Evolutionary conservation across 2,888 invertebrate genomes (phyloP), one percentile per base, ranked within the genome.

Genomic region (Tetranychus piercei): DNA sequence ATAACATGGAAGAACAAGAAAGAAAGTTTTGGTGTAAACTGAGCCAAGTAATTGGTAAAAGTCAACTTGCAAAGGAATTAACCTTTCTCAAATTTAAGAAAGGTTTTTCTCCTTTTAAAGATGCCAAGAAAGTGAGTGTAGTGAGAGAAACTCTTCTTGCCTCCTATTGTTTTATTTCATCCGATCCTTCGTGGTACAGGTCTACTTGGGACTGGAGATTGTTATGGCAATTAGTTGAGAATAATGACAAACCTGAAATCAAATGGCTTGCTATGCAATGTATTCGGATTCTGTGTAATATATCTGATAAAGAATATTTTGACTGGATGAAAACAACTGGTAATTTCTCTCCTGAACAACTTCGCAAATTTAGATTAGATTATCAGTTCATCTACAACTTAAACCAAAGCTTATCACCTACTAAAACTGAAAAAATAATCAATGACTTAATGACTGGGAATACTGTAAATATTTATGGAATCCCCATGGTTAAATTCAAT

Each of bases 201-300:
- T 55, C 55, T 15, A 55, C 55, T 55, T 55, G 55, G 55, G 55
- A 55, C 15, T 55, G 55, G 55, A 55, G 55, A 55, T 1, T 9
- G 9, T 55, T 69, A 69, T 69, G 69, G 69, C 69, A 69, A 69
- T 69, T 69, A 69, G 11, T 23, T 23, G 22, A 20, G 11, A 20
- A 20, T 69, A 22, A 69, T 11, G 20, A 69, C n/a, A 20, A 18
- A 55, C 9, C 15, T 69, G 69, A 20, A 69, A 18, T 69, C 22
- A 69, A 69, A 20, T 73, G 69, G 66, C 66, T 73, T 9, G 18
- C 67, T 8, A 43, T 67, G 66, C 73, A 73, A 73, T 67, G 66
- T 73, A 44, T 73, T 23, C 66, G 73, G 9, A 2, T 73, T 34
- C 18, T 73, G 5, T 69, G 69, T 69, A 22, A 69, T 69, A 69